phyloP scores from a whole-genome alignment of 92 coral and sea anemone genomes.

The Montipora capitata region DNA sequence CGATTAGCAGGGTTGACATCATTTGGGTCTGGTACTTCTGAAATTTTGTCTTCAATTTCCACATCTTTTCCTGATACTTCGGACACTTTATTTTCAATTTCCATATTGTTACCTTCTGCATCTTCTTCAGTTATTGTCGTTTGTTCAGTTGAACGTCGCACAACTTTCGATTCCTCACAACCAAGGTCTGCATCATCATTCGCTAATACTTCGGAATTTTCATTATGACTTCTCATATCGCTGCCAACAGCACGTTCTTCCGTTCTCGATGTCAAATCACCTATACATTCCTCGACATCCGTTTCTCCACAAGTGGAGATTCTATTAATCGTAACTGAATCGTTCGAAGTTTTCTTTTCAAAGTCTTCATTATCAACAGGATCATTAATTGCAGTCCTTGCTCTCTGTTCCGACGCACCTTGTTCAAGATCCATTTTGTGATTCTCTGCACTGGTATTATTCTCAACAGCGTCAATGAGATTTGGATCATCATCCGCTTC shows the following conservation, averaged over 20 bases:
- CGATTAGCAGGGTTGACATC: no score
- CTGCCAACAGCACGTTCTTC: no score
- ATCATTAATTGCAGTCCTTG: neutral
- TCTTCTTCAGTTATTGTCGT: neutral
- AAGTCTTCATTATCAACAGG: neutral
- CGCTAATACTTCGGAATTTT: neutral
- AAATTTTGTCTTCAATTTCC: no score
- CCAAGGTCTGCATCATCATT: neutral
- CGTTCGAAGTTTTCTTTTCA: no score
- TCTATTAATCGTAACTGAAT: no score
- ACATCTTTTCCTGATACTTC: no score
- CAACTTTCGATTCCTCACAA: neutral
- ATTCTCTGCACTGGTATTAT: neutral
- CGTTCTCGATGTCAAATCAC: neutral
- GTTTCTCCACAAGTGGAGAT: neutral
- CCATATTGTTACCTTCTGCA: no score
- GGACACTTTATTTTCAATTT: no score
- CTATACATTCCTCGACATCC: neutral
- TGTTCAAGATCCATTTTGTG: neutral
- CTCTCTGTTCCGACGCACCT: neutral
- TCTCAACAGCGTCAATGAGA: neutral
- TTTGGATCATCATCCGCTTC: neutral
- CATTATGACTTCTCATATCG: neutral
- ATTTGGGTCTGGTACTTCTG: no score
- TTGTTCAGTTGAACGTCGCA: neutral